phyloP scores from a whole-genome alignment of 2,797 vertebrate genomes.

The Rhyacichthys aspro region DNA sequence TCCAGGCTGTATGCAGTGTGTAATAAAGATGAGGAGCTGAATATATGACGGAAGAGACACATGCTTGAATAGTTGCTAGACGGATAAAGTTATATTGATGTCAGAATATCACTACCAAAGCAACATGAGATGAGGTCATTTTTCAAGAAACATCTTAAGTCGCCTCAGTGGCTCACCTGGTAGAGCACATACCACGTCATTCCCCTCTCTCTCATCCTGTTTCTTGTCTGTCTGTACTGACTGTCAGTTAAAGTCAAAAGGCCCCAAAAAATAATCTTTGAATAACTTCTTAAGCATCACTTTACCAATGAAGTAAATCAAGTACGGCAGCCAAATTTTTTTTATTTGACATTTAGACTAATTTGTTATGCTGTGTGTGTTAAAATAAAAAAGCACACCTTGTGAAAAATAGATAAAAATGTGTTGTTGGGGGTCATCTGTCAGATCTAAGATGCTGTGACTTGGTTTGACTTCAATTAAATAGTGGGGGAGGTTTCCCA shows the following conservation, averaged over 20 bases:
- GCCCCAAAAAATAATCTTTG: too few relatives aligned
- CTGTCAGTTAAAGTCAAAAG: too few relatives aligned
- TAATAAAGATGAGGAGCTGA: constrained; percentile 70
- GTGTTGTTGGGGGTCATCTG: constrained; percentile 77
- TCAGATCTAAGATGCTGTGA: constrained; percentile 82
- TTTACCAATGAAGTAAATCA: constrained; percentile 10
- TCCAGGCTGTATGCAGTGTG: constrained; percentile 29
- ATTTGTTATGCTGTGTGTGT: constrained; percentile 64
- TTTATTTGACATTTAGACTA: constrained; percentile 61
- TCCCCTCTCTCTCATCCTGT: too few relatives aligned
- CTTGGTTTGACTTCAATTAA: constrained; percentile 87
- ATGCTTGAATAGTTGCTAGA: constrained; percentile 53
- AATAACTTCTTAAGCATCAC: too few relatives aligned
- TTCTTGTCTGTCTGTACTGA: too few relatives aligned
- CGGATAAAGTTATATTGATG: constrained; percentile 46
- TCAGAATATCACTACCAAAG: too few relatives aligned
- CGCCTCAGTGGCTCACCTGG: too few relatives aligned
- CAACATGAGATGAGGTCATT: too few relatives aligned
- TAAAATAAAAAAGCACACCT: constrained; percentile 40
- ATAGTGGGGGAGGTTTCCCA: constrained; percentile 78
- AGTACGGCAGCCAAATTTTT: constrained; percentile 17
- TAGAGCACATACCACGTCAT: too few relatives aligned
- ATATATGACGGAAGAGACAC: constrained; percentile 56
- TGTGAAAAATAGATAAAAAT: constrained; percentile 66
- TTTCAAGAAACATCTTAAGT: too few relatives aligned